Percentiles rank a stretch among this genome's conserved stretches.
phyloP scores from a whole-genome alignment of 2,797 vertebrate genomes.

The Gymnodraco acuticeps region DNA sequence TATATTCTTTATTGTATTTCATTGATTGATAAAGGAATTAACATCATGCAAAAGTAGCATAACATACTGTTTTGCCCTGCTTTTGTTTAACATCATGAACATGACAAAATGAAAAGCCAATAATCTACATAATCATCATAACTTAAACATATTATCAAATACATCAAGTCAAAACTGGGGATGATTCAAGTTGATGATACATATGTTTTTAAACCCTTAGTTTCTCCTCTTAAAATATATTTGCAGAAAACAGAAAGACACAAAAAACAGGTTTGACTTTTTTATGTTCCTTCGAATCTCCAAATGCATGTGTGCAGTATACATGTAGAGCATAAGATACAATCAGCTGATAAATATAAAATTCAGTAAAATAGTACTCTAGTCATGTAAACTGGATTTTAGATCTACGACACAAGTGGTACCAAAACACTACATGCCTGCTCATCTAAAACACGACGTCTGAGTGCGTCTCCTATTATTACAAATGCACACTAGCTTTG shows the following conservation, averaged over 20 bases:
- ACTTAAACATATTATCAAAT: too few species aligned
- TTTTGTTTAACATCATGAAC: too few species aligned
- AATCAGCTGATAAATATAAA: conserved; percentile 80
- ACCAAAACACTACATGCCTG: conserved; percentile 68
- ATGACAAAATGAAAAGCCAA: too few species aligned
- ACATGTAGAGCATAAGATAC: conserved; percentile 69
- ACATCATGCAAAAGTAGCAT: too few species aligned
- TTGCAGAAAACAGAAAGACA: conserved; percentile 22
- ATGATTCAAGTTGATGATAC: too few species aligned
- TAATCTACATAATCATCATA: too few species aligned
- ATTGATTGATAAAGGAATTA: too few species aligned
- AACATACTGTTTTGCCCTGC: too few species aligned
- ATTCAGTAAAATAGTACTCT: conserved; percentile 81
- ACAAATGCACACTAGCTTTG: conserved; percentile 49
- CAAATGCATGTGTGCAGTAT: conserved; percentile 70
- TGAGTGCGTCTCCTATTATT: conserved; percentile 24
- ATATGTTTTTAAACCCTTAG: too few species aligned
- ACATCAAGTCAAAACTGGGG: too few species aligned
- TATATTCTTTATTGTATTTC: too few species aligned
- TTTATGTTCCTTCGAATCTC: conserved; percentile 60
- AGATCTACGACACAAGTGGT: conserved; percentile 68
- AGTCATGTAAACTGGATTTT: conserved; percentile 68
- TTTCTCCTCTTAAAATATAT: background rate
- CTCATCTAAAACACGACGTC: conserved; percentile 46
- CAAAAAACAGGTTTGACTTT: conserved; percentile 21